Evolutionary conservation across 1,140 invertebrate species (phyloP).

Genomic region (Apis laboriosa): DNA sequence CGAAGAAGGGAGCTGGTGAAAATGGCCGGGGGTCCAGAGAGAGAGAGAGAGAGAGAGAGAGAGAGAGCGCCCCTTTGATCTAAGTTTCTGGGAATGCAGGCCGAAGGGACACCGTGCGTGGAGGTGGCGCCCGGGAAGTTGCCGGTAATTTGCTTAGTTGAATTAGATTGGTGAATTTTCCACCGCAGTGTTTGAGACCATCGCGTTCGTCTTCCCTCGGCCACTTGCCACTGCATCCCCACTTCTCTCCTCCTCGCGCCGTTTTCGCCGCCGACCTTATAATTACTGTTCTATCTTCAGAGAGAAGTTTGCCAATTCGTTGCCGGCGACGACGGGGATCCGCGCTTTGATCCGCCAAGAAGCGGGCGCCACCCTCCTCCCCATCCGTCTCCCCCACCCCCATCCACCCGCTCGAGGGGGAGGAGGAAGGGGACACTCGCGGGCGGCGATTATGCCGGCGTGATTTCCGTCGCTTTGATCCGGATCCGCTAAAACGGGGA

Average conservation of each 20-base stretch:
- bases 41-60: slow-evolving; percentile 19
- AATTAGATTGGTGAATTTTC: slow-evolving; percentile 76
- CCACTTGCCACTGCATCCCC: not conserved
- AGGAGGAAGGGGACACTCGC: slow-evolving; percentile 36
- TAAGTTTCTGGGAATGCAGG: slow-evolving; percentile 73
- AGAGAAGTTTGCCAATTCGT: slow-evolving; percentile 66
- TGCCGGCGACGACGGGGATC: slow-evolving; percentile 48
- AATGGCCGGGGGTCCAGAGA: slow-evolving; percentile 16
- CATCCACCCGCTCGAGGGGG: no score
- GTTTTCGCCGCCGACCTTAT: slow-evolving; percentile 54
- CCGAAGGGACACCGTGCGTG: slow-evolving; percentile 66
- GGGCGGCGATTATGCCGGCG: slow-evolving; percentile 54
- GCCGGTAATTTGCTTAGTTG: slow-evolving; percentile 75
- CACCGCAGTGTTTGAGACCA: slow-evolving; percentile 67
- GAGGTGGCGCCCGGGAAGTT: slow-evolving; percentile 64
- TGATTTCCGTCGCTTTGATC: slow-evolving; percentile 65
- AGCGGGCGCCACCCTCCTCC: slow-evolving; percentile 22
- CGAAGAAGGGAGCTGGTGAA: not conserved
- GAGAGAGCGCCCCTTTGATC: slow-evolving; percentile 68
- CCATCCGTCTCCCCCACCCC: no score
- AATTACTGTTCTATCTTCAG: slow-evolving; percentile 67
- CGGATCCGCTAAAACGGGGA: slow-evolving; percentile 16
- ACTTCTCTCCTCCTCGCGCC: not conserved
- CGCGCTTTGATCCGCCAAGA: slow-evolving; percentile 64
- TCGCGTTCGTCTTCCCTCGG: slow-evolving; percentile 41